Percentiles rank a stretch among this genome's conserved stretches.
Evolutionary conservation across 1,140 invertebrate species (phyloP).

Genomic region (Agraylea sexmaculata): DNA sequence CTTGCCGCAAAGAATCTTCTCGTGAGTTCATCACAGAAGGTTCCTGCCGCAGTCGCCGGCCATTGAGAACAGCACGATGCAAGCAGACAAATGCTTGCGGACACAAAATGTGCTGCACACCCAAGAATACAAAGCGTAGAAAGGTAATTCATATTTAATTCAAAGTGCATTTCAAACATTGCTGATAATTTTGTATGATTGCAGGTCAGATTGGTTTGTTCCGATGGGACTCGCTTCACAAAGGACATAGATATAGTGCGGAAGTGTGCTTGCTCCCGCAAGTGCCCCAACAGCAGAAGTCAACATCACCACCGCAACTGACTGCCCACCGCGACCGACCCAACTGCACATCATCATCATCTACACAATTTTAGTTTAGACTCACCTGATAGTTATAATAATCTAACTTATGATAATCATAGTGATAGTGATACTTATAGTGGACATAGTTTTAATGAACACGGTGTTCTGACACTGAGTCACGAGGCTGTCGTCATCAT

Average conservation of each 20-base stretch:
- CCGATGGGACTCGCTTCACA: slow-evolving; percentile 83
- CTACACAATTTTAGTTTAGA: slow-evolving; percentile 1
- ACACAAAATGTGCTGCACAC: slow-evolving; percentile 62
- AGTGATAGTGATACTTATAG: slow-evolving; percentile 8
- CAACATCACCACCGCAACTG: slow-evolving; percentile 28
- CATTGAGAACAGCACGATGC: slow-evolving; percentile 81
- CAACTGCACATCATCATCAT: slow-evolving; percentile 1
- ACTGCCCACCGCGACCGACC: slow-evolving; percentile 23
- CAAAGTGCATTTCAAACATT: not conserved
- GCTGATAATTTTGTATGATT: slow-evolving; percentile 8
- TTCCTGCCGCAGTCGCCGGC: slow-evolving; percentile 74
- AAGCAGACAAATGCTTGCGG: slow-evolving; percentile 54
- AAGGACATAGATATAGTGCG: slow-evolving; percentile 93
- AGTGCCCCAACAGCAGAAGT: slow-evolving; percentile 51
- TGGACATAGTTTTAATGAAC: slow-evolving; percentile 8
- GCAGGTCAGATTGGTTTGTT: slow-evolving; percentile 79
- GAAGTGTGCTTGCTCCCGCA: slow-evolving; percentile 80
- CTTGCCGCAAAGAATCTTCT: slow-evolving; percentile 79
- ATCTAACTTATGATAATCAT: slow-evolving; percentile 5
- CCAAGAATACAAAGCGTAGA: slow-evolving; percentile 80
- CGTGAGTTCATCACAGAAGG: slow-evolving; percentile 84
- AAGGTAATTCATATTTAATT: slow-evolving; percentile 51
- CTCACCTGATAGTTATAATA: slow-evolving; percentile 8
- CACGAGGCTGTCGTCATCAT: not conserved
- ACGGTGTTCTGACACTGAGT: not conserved